A percentile compares a stretch with the other conserved stretches of the same genome.
Conservation (phyloP, 2,113 vertebrate species). For the pig (Sus scrofa) region DNA sequence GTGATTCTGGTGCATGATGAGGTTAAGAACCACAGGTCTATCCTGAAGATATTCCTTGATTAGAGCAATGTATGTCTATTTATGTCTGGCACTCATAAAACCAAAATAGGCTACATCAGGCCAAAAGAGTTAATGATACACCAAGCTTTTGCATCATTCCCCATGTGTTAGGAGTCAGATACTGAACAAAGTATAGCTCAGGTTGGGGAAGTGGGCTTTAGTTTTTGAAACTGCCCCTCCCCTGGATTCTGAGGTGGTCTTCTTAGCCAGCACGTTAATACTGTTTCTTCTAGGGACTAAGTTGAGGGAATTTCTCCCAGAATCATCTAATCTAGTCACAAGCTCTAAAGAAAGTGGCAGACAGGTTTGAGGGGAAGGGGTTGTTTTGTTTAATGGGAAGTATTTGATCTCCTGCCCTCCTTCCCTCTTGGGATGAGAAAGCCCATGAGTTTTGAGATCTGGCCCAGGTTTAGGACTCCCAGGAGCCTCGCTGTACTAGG, state of each 20-base stretch:
- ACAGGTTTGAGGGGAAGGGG: neutral
- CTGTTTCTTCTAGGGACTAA: neutral
- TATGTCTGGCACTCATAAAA: neutral
- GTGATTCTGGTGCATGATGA: neutral
- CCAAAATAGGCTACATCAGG: neutral
- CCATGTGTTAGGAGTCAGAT: neutral
- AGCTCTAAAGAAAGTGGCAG: neutral
- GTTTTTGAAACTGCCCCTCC: neutral
- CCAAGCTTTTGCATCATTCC: neutral
- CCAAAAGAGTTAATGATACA: neutral
- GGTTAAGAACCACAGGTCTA: neutral
- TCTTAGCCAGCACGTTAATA: neutral
- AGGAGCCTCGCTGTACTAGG: neutral
- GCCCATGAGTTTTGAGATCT: neutral
- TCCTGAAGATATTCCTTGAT: neutral
- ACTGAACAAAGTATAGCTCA: neutral
- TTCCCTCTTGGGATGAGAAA: neutral
- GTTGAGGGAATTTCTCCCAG: neutral
- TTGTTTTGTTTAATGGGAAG: neutral
- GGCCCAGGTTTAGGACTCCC: neutral
- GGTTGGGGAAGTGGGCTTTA: neutral
- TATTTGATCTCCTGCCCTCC: neutral
- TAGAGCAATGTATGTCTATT: neutral
- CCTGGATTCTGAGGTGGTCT: neutral
- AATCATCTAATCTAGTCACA: neutral